phyloP scores from a whole-genome alignment of 2,113 vertebrate genomes.

The Lepidothrix coronata region DNA sequence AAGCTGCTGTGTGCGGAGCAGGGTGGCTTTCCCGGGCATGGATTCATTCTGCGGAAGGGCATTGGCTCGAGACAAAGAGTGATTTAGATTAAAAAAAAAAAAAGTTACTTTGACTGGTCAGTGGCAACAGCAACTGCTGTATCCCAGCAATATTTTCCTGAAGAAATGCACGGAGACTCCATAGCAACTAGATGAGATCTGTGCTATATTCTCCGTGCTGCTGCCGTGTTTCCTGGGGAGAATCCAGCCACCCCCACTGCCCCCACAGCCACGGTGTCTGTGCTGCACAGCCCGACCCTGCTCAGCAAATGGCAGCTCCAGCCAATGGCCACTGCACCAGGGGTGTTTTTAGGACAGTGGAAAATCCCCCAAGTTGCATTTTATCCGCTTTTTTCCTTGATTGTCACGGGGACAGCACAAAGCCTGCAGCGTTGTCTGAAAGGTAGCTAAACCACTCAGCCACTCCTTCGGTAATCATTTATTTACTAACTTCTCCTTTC shows the following conservation, averaged over 20 bases:
- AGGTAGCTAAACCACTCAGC: not conserved
- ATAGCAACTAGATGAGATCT: not conserved
- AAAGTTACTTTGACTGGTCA: not conserved
- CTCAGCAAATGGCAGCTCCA: not conserved
- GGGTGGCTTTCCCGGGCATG: not conserved
- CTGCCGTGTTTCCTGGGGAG: not conserved
- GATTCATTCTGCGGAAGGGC: not conserved
- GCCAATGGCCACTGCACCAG: not conserved
- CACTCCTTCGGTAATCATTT: not conserved
- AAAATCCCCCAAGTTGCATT: not conserved
- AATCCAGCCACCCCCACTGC: not conserved
- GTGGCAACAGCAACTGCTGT: not conserved
- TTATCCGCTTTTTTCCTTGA: not conserved
- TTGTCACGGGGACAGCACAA: not conserved
- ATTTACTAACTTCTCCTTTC: not conserved
- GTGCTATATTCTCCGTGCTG: not conserved
- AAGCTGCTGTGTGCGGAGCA: not conserved
- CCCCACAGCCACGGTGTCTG: not conserved
- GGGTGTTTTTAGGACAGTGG: not conserved
- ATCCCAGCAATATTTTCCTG: not conserved
- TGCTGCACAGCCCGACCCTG: not conserved
- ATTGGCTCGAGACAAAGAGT: not conserved
- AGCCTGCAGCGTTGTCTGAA: not conserved
- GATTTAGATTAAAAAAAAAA: not conserved
- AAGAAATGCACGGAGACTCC: not conserved